Evolutionary conservation across 2,113 vertebrate species (phyloP).

Genomic region (Sigmodon hispidus): DNA sequence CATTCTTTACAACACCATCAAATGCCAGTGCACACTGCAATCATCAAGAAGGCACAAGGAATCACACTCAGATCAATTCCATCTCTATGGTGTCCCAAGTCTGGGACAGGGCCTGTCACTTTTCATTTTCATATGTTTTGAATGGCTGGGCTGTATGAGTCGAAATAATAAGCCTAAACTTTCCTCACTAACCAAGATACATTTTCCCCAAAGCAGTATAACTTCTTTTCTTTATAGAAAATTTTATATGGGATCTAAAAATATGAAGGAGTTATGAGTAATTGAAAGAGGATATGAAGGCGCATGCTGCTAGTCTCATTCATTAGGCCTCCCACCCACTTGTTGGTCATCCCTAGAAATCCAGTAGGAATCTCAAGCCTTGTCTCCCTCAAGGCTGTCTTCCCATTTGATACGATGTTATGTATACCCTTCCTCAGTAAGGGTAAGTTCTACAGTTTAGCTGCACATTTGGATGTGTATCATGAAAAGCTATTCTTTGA

Average conservation of each 20-base stretch:
- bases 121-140: neutral
- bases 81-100: neutral
- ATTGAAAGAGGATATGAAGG: neutral
- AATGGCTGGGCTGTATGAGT: neutral
- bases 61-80: neutral
- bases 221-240: neutral
- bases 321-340: neutral
- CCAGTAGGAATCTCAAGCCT: neutral
- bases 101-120: neutral
- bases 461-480: neutral
- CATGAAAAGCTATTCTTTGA: neutral
- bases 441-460: neutral
- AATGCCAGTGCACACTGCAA: neutral
- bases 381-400: neutral
- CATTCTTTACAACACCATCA: neutral
- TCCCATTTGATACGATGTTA: neutral
- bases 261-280: neutral
- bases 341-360: neutral
- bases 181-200: neutral
- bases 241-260: neutral
- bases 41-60: neutral
- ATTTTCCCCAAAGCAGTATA: neutral
- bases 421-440: neutral
- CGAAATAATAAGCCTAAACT: neutral
- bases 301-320: accelerated